Base-by-base conservation (phyloP, 1,140 invertebrate genomes). In the Drosophila triauraria region DNA sequence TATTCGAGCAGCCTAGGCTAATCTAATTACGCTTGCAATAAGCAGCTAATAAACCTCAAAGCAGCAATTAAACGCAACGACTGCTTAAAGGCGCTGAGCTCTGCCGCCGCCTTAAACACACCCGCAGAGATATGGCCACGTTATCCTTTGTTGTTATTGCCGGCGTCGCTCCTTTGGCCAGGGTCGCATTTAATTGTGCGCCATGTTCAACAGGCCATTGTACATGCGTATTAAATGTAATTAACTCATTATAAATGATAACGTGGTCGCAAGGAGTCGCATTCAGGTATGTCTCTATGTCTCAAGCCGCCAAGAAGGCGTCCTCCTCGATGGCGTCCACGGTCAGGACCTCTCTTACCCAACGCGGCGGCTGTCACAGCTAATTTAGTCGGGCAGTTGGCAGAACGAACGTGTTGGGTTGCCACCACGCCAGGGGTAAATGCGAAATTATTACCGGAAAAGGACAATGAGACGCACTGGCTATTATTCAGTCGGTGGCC, bases 181-280 rank as follows among this genome's bases (percentile, higher is more conserved):
- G 85, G 84, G 84, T 81, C 84, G 75, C 85, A 84, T 90, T 88
- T 88, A 88, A 88, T 90, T 88, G 84, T 68, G 84, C 70, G 60
- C 75, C 75, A 69, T 88, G 84, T 85, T 88, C 85, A 88, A 90
- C 84, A 88, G 85, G 84, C 84, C 84, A 87, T 87, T 80, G 72
- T 80, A 87, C 84, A 88, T 88, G 85, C 81, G 85, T 88, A 88
- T 88, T 88, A 90, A 88, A 88, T 81, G 84, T 88, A 88, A 88
- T 88, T 88, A 88, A 88, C 84, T 88, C 84, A 90, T 88, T 88
- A 88, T 88, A 88, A 88, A 88, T 88, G 84, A 88, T 88, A 88
- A 88, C 84, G 79, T 81, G 70, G 75, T 63, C 74, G 32, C 82
- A 65, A 44, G 65, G 79, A 80, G 63, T 68, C 63, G 70, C 76